Conservation (phyloP, 2,113 vertebrate species). For the Pseudorasbora parva region DNA sequence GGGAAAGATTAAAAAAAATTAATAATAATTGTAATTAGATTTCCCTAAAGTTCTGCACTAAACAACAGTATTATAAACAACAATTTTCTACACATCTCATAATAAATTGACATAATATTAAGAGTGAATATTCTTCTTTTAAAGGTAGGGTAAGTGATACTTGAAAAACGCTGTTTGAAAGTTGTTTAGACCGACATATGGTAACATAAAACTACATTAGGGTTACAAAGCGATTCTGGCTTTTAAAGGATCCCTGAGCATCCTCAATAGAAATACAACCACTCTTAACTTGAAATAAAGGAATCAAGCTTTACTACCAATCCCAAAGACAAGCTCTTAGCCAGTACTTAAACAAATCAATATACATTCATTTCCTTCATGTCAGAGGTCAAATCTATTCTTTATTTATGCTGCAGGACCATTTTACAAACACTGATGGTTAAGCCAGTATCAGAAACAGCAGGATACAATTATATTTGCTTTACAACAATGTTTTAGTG, state of each 20-base stretch:
- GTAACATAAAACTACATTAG: not conserved
- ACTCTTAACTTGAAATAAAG: slow-evolving; percentile 26
- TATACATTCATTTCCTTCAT: slow-evolving; percentile 51
- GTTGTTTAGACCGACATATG: not conserved
- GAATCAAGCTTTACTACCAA: slow-evolving; percentile 12
- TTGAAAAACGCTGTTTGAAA: no score
- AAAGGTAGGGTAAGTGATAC: no score
- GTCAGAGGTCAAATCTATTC: slow-evolving; percentile 53
- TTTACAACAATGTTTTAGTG: not conserved
- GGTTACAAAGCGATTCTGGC: no score
- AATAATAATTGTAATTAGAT: no score
- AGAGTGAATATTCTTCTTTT: not conserved
- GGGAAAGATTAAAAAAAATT: no score
- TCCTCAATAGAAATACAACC: slow-evolving; percentile 2
- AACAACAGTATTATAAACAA: no score
- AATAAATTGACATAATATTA: no score
- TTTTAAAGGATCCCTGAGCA: not conserved
- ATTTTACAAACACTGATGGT: slow-evolving; percentile 71
- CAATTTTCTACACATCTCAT: no score
- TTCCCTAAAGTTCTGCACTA: not conserved
- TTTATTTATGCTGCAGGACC: slow-evolving; percentile 47
- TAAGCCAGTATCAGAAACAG: slow-evolving; percentile 71
- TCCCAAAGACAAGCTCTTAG: slow-evolving; percentile 49
- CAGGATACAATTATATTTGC: not conserved
- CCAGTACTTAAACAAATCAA: slow-evolving; percentile 54